Evolutionary conservation across 2,888 invertebrate genomes (phyloP), one percentile per base, ranked within the genome.

Genomic region (Pyrrhosoma nymphula): DNA sequence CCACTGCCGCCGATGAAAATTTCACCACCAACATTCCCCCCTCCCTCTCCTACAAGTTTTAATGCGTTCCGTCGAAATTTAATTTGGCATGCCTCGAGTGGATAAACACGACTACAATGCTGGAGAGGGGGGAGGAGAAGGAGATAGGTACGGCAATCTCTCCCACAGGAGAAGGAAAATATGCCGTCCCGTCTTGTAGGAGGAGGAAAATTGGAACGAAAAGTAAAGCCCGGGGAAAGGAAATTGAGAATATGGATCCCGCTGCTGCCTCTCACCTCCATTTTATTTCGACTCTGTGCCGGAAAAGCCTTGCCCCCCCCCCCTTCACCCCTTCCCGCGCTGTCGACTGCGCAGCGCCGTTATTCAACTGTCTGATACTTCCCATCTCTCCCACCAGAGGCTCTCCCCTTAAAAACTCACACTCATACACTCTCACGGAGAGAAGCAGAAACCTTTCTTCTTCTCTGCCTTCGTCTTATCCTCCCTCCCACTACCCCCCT

Each of bases 321-420:
- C 56, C n/a, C 55, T 56, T 47, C 90, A 14, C 90, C 30, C 18
- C 20, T 8, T 8, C 47, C 47, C 47, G 47, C 47, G 47, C 47
- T 47, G 47, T 47, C 47, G 47, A 8, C 47, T 47, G 47, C n/a
- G n/a, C n/a, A n/a, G n/a, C 35, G 60, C 60, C 91, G 91, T 91
- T 60, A 35, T 60, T 91, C 91, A 91, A 91, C 23, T 23, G 39
- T 63, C 91, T 63, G 63, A 91, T 91, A 47, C 47, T 47, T 47
- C 47, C 47, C 47, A 47, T 63, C 63, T 91, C 56, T 35, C 69
- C n/a, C n/a, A 4, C 69, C 69, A 23, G 23, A 1, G 8, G 10
- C 69, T 0, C 69, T 23, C 91, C 39, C 18, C 20, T 39, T 63
- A 23, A 55, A 14, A 12, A 39, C 35, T 10, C 39, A 88, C 39